These are phyloP conservation scores for Glyptemys insculpta DNA, from an alignment of 2,797 vertebrate genomes.

Conservation along the genomic window DNA sequence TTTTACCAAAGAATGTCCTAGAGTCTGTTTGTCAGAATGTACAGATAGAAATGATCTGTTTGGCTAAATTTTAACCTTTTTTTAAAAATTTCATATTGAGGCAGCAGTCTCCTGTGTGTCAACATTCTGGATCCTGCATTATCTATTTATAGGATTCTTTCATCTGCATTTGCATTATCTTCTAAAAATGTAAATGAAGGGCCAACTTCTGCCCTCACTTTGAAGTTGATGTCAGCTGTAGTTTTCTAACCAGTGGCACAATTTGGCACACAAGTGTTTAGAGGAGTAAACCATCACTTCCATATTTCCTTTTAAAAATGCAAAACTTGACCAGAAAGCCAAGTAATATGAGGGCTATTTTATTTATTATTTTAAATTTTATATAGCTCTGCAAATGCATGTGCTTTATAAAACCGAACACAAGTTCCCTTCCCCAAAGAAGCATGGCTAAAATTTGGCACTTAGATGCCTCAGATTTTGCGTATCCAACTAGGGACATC, in stretches of 20 bases:
- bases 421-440: not conserved
- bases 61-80: not conserved
- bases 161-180: too few species aligned
- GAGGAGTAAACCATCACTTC: too few species aligned
- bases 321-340: too few species aligned
- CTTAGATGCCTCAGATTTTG: not conserved
- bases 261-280: not conserved
- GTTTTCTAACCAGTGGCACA: not conserved
- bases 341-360: too few species aligned
- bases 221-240: not conserved
- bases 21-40: not conserved
- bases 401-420: not conserved
- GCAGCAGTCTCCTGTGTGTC: not conserved
- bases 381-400: not conserved
- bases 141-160: not conserved
- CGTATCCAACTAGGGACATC: too few species aligned
- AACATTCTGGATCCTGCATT: not conserved
- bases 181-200: not conserved
- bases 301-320: too few species aligned
- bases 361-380: not conserved
- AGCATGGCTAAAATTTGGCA: not conserved
- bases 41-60: not conserved
- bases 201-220: not conserved
- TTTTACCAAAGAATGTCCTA: not conserved
- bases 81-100: not conserved